Evolutionary conservation across 2,113 vertebrate genomes (phyloP).

Genomic region (Serilophus lunatus): DNA sequence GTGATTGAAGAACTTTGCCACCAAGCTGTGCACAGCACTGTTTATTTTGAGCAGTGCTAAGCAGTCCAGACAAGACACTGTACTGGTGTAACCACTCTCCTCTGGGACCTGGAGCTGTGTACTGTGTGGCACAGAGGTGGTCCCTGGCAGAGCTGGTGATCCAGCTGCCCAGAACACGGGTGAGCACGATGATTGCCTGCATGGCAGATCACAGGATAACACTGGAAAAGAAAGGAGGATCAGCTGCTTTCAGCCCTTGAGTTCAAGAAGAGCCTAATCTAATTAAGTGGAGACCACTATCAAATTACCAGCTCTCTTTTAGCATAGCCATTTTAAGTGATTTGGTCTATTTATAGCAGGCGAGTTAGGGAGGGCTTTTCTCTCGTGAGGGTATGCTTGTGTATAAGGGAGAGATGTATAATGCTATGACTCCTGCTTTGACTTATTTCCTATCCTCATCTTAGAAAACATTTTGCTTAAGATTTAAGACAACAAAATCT

Average conservation of each 20-base stretch:
- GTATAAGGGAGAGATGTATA: neutral
- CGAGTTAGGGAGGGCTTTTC: neutral
- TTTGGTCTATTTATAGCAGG: slow-evolving; percentile 54
- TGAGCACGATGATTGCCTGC: neutral
- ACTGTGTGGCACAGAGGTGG: neutral
- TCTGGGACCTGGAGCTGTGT: neutral
- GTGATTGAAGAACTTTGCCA: neutral
- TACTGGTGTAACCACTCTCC: neutral
- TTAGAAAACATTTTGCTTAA: neutral
- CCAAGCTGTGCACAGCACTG: neutral
- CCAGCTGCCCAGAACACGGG: neutral
- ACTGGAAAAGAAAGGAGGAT: slow-evolving; percentile 4
- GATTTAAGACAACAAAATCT: neutral
- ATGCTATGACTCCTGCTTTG: neutral
- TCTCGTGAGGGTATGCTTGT: neutral
- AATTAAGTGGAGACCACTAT: slow-evolving; percentile 58
- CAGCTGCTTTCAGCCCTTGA: neutral
- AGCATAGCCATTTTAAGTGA: slow-evolving; percentile 23
- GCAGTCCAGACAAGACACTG: neutral
- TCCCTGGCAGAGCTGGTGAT: neutral
- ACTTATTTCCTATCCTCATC: neutral
- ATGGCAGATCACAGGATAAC: neutral
- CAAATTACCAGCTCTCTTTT: slow-evolving; percentile 52
- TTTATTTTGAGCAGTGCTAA: neutral
- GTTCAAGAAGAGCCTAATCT: slow-evolving; percentile 44